Evolutionary conservation across 2,888 invertebrate species (phyloP).

Genomic region (Lydus trimaculatus): DNA sequence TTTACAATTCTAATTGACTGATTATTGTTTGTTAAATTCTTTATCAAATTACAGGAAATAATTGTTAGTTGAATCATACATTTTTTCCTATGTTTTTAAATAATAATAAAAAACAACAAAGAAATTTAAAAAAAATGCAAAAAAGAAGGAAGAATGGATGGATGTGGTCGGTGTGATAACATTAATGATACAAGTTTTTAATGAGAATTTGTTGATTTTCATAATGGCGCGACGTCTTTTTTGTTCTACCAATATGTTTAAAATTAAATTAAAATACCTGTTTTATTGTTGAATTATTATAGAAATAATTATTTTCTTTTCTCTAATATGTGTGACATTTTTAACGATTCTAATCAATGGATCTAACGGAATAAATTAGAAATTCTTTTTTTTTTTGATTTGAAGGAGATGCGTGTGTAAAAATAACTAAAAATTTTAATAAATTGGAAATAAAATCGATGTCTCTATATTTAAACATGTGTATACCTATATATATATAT

Average conservation of each 20-base stretch:
- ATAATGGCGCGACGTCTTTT: background rate
- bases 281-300: background rate
- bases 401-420: background rate
- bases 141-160: constrained; percentile 15
- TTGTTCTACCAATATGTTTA: background rate
- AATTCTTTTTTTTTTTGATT: background rate
- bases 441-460: background rate
- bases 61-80: constrained; percentile 4
- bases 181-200: constrained; percentile 17
- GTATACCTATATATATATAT: too few relatives aligned
- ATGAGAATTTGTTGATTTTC: constrained; percentile 14
- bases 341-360: background rate
- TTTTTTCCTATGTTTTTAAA: background rate
- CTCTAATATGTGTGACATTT: background rate
- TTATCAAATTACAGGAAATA: constrained; percentile 2
- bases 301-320: background rate
- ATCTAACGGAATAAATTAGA: background rate
- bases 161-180: constrained; percentile 20
- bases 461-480: background rate
- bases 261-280: constrained; percentile 17
- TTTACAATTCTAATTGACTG: background rate
- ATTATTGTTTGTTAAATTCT: background rate
- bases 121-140: background rate
- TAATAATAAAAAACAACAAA: constrained; percentile 13
- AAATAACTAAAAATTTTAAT: background rate